Evolutionary conservation across 1,140 invertebrate genomes (phyloP), one percentile per base, ranked within the genome.

Genomic region (Forficula auricularia): DNA sequence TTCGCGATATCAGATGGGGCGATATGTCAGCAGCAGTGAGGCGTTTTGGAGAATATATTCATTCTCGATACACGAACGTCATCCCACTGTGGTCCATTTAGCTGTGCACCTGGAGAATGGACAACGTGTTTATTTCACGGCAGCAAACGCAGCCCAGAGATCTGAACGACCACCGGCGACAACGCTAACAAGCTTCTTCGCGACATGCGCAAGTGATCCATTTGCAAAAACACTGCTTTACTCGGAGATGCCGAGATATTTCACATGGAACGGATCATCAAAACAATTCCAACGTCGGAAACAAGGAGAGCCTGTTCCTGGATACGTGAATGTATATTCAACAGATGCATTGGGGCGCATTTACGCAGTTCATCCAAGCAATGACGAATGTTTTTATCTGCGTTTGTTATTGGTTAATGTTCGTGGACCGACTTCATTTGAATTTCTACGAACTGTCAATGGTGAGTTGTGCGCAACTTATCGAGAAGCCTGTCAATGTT

Each of bases 1-100:
- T 0, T 46, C 45, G 22, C 44, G 49, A 31, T 64, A 52, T 50
- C 55, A 65, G 52, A 45, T 55, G 39, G 60, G 57, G 0, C n/a
- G 61, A 22, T 65, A 64, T 51, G 52, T 63, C 44, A 60, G 56
- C 40, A 56, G 56, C 43, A 54, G 54, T 40, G 60, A 68, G 57
- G 60, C 62, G 22, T 42, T 61, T 42, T 66, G 63, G 62, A 48
- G 62, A 19, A 56, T 66, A 16, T 58, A 61, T 19, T 52, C 48
- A 44, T 66, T 65, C 52, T 42, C 50, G 10, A 57, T 65, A 19
- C 55, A 64, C 49, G 57, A 66, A 42, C 48, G 57, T 50, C 45
- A 53, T 46, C 64, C 65, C 42, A 44, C 61, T 30, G 59, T 61
- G 13, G 30, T 57, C 9, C 58, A 66, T 36, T 56, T 67, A 27